Evolutionary conservation across 2,888 invertebrate species (phyloP).

Genomic region (Cosmopolites sordidus): DNA sequence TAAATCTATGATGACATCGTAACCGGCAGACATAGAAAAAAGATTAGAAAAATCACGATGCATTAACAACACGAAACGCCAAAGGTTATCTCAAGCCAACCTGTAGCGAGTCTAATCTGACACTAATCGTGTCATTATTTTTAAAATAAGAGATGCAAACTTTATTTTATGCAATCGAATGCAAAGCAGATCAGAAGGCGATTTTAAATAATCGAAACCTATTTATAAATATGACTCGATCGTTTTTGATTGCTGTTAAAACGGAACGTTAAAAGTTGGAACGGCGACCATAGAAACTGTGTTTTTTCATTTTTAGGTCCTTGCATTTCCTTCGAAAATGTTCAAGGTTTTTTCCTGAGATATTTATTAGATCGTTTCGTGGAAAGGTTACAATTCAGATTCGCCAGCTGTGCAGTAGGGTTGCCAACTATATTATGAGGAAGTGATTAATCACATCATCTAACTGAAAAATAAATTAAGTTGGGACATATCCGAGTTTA

Average conservation of each 20-base stretch:
- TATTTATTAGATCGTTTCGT: neutral
- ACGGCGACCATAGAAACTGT: too few species aligned
- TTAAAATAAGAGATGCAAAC: conserved; percentile 1
- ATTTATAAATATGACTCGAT: neutral
- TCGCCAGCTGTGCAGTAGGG: neutral
- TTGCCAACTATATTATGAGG: neutral
- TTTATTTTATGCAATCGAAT: neutral
- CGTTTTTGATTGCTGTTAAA: too few species aligned
- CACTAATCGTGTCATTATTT: neutral
- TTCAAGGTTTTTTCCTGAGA: conserved; percentile 1
- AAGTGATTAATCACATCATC: neutral
- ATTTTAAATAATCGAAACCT: neutral
- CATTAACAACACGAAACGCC: neutral
- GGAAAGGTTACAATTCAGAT: neutral
- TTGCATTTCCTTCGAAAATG: neutral
- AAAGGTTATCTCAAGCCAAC: neutral
- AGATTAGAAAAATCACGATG: neutral
- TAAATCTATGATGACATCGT: neutral
- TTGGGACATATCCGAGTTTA: neutral
- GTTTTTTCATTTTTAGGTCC: neutral
- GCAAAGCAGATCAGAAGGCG: neutral
- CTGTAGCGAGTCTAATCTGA: neutral
- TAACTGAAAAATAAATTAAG: neutral
- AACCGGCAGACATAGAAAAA: neutral
- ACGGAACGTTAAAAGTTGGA: too few species aligned